These are phyloP conservation scores for Tetragonula clypearis DNA, from an alignment of 1,140 invertebrate species.

Conservation along the genomic window DNA sequence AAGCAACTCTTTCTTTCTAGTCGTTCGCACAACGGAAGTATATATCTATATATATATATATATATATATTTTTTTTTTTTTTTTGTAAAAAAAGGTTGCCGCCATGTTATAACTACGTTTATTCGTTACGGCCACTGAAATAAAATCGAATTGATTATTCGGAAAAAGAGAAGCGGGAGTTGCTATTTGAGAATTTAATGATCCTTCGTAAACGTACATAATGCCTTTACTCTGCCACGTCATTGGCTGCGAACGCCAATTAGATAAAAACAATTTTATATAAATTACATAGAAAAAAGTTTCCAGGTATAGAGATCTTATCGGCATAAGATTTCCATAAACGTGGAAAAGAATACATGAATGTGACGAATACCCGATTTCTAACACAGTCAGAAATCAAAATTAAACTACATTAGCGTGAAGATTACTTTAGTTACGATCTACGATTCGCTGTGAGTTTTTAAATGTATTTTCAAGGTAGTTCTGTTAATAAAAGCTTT, in stretches of 20 bases:
- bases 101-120: neutral
- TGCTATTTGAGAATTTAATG: constrained; percentile 27
- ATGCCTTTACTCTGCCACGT: neutral
- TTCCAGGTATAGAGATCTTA: neutral
- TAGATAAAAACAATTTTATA: constrained; percentile 13
- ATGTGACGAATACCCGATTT: neutral
- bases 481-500: constrained; percentile 73
- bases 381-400: neutral
- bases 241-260: constrained; percentile 9
- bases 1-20: neutral
- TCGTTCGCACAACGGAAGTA: neutral
- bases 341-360: neutral
- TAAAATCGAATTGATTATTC: neutral
- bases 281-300: constrained; percentile 14
- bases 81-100: neutral
- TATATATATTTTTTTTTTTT: neutral
- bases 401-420: neutral
- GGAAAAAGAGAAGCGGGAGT: neutral
- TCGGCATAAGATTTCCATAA: neutral
- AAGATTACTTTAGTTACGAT: neutral
- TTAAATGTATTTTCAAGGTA: constrained; percentile 70
- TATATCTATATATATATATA: too few relatives aligned
- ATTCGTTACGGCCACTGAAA: constrained; percentile 12
- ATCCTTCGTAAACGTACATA: constrained; percentile 19
- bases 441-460: constrained; percentile 61